Conservation (phyloP, 2,888 invertebrate species). For the Margaritifera margaritifera region DNA sequence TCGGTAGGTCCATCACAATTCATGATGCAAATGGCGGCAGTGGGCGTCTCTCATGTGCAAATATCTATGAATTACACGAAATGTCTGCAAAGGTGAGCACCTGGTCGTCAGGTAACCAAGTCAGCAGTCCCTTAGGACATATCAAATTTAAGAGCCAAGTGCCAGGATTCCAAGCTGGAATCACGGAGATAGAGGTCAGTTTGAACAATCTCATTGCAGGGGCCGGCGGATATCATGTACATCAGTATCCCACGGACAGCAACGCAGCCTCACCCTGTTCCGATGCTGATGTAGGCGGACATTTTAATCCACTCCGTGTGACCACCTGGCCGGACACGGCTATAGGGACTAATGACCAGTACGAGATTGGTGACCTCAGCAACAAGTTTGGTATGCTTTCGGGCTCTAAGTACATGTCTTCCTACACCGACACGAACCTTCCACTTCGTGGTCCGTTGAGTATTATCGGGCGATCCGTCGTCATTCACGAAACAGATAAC, state of each 20-base stretch:
- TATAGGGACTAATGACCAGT: conserved; percentile 81
- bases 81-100: conserved; percentile 27
- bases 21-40: conserved; percentile 91
- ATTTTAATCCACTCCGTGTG: conserved; percentile 82
- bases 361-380: conserved; percentile 89
- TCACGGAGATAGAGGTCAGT: conserved; percentile 75
- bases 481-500: conserved; percentile 78
- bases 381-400: conserved; percentile 87
- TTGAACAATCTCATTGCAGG: conserved; percentile 67
- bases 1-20: conserved; percentile 88
- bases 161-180: conserved; percentile 19
- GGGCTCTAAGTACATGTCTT: conserved; percentile 75
- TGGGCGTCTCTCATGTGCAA: conserved; percentile 83
- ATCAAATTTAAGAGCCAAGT: conserved; percentile 38
- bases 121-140: conserved; percentile 24
- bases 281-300: conserved; percentile 78
- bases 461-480: conserved; percentile 86
- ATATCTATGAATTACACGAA: conserved; percentile 31
- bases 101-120: conserved; percentile 24
- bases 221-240: conserved; percentile 72
- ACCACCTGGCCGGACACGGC: conserved; percentile 18
- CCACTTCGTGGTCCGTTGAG: conserved; percentile 87
- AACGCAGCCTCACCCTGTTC: conserved; percentile 67
- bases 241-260: conserved; percentile 70
- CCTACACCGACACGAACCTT: conserved; percentile 86